These are phyloP conservation scores for Epizoanthus fatuus DNA, from an alignment of 92 coral and sea anemone species.

Conservation along the genomic window DNA sequence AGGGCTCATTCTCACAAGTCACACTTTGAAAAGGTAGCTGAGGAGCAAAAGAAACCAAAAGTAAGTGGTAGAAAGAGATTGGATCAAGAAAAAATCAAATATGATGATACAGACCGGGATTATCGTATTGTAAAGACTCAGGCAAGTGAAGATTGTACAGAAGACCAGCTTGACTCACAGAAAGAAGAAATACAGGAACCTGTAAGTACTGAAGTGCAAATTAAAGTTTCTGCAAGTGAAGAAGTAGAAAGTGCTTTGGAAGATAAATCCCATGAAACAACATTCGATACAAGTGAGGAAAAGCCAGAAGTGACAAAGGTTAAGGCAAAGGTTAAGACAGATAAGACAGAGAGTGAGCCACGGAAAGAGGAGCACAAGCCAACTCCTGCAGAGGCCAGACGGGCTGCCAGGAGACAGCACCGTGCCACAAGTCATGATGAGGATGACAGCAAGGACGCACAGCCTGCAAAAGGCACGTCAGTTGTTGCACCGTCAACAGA, in stretches of 20 bases:
- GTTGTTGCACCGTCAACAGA: not conserved
- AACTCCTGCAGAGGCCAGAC: conserved; percentile 24
- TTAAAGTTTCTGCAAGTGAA: conserved; percentile 48
- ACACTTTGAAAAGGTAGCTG: conserved; percentile 68
- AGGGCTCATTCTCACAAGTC: conserved; percentile 61
- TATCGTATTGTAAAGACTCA: conserved; percentile 25
- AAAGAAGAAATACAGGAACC: conserved; percentile 43
- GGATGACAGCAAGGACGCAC: not conserved
- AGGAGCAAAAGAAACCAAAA: conserved; percentile 52
- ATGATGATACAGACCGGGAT: conserved; percentile 18
- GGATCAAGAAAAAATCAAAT: conserved; percentile 40
- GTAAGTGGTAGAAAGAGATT: conserved; percentile 48
- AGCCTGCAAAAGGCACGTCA: not conserved
- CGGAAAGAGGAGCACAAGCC: conserved; percentile 1
- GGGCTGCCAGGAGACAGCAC: conserved; percentile 6
- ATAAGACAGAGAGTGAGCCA: too few species aligned
- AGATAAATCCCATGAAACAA: not conserved
- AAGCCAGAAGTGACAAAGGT: conserved; percentile 7
- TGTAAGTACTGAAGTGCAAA: conserved; percentile 22
- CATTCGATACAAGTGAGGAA: not conserved
- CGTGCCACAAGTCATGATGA: conserved; percentile 35
- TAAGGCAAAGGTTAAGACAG: not conserved
- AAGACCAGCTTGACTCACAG: conserved; percentile 15
- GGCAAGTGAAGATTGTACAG: not conserved
- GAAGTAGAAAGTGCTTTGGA: conserved; percentile 45